Evolutionary conservation across 2,113 vertebrate species (phyloP).

Genomic region (Dromiciops gliroides): DNA sequence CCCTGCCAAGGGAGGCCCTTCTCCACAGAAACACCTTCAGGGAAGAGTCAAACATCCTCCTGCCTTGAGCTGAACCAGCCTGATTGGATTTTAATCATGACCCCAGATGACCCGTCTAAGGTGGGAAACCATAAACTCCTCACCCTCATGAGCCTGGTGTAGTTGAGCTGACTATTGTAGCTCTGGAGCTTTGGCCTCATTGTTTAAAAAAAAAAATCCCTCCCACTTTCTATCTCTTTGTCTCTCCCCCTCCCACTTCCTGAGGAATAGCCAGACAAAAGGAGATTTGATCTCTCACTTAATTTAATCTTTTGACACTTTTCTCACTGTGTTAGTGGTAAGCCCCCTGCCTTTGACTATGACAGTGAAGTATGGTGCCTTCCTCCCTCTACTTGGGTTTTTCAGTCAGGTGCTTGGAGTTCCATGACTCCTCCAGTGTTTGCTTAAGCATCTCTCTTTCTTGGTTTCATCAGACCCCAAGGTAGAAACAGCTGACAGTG

Average conservation of each 20-base stretch:
- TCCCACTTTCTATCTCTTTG: neutral
- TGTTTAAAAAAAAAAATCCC: neutral
- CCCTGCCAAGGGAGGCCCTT: neutral
- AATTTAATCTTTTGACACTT: neutral
- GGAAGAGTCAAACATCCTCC: neutral
- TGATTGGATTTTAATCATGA: neutral
- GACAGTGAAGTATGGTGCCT: neutral
- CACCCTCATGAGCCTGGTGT: neutral
- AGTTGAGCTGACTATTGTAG: neutral
- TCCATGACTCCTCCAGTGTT: neutral
- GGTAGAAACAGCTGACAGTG: neutral
- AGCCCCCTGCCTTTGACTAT: neutral
- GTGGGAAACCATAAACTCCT: neutral
- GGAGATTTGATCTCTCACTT: neutral
- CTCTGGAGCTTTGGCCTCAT: neutral
- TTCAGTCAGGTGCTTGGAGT: neutral
- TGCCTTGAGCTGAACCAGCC: neutral
- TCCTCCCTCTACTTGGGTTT: neutral
- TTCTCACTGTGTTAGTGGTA: neutral
- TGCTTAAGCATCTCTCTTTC: neutral
- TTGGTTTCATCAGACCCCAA: neutral
- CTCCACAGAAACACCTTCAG: neutral
- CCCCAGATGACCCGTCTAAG: neutral
- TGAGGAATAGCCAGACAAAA: neutral
- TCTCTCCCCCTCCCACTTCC: neutral